Base-by-base conservation (phyloP, 2,113 vertebrate genomes). In the Laterallus jamaicensis region DNA sequence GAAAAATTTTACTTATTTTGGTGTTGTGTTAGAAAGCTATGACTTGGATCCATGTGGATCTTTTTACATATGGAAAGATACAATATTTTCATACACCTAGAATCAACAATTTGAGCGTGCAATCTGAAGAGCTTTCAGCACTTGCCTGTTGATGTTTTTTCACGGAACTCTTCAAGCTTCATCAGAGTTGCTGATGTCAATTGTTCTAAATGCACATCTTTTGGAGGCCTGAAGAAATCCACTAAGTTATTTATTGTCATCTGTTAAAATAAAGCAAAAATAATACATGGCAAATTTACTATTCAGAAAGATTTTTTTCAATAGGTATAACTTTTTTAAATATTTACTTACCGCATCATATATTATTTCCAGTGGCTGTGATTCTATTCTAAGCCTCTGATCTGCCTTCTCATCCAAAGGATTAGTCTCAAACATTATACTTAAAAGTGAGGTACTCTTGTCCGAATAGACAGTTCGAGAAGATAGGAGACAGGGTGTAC, bases 91-190 rank as follows among this genome's bases (percentile, higher is more conserved):
- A 31, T 54, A 73, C 3, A 54, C 16, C 5, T 35, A 44, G 8
- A 19, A 69, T 24, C n/a, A 62, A 68, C 52, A 75, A 58, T 78
- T 31, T 74, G 14, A 69, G 5, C 10, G 6, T 32, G 8, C 15
- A 69, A n/a, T 29, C 5, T 44, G 42, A 83, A 47, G 4, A 70
- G 22, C 14, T 62, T 11, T 8, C 44, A 67, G 71, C 22, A 96
- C 96, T 98, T 94, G 99, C 99, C 99, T 95, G 99, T 99, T 97
- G 99, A 98, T 70, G 99, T 99, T 94, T 98, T 99, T 63, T 99
- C 99, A 97, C 99, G 98, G 91, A 99, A 99, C 97, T 99, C 99
- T 98, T 99, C 99, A 89, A 99, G 98, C 95, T 99, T 99, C 98
- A 98, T 99, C 93, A 99, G 98, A 67, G 99, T 99, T 10, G 98